phyloP scores from a whole-genome alignment of 2,113 vertebrate species.

The Dicerorhinus sumatrensis region DNA sequence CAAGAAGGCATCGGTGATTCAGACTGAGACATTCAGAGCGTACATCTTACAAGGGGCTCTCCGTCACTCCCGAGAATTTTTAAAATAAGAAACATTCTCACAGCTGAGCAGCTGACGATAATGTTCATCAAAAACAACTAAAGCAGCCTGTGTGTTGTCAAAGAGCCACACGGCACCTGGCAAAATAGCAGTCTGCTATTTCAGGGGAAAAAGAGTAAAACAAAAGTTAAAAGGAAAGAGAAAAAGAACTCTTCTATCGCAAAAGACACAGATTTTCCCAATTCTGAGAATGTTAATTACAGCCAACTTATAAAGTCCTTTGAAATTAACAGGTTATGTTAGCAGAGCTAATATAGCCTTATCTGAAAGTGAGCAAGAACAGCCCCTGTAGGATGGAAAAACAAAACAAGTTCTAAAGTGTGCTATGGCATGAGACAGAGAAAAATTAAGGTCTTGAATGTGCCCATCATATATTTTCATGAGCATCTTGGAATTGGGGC shows the following conservation, averaged over 20 bases:
- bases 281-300: conserved; percentile 73
- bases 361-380: conserved; percentile 68
- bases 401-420: conserved; percentile 59
- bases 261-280: conserved; percentile 75
- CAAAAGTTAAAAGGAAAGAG: conserved; percentile 58
- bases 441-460: conserved; percentile 75
- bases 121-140: conserved; percentile 72
- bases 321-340: conserved; percentile 78
- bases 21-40: no score
- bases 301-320: conserved; percentile 73
- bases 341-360: conserved; percentile 76
- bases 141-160: conserved; percentile 70
- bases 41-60: background rate
- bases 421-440: conserved; percentile 66
- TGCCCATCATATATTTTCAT: conserved; percentile 47
- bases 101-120: conserved; percentile 67
- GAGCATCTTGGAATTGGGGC: conserved; percentile 58
- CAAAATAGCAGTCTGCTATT: conserved; percentile 40
- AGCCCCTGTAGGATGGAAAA: conserved; percentile 41
- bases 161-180: conserved; percentile 61
- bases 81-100: conserved; percentile 1
- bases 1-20: background rate
- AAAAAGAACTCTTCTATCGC: conserved; percentile 73
- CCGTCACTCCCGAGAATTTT: background rate
- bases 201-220: background rate